Evolutionary conservation across 1,140 invertebrate species (phyloP).

Genomic region (Glossosoma conforme): DNA sequence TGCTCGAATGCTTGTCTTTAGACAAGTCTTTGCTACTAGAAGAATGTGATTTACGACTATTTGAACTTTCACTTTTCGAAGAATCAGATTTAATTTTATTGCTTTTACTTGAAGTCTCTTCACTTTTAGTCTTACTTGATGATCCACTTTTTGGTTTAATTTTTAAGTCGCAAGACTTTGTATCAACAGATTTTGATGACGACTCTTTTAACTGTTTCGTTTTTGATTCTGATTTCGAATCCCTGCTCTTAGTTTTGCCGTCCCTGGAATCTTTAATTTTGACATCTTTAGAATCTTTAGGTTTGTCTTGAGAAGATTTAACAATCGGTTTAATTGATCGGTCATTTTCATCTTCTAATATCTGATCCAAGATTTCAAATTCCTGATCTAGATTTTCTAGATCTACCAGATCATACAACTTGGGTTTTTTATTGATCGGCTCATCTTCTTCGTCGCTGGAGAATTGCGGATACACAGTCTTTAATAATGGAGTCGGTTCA

Average conservation of each 20-base stretch:
- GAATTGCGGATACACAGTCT: conserved; percentile 37
- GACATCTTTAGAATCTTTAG: too few relatives aligned
- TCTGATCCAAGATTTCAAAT: conserved; percentile 49
- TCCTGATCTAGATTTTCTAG: conserved; percentile 46
- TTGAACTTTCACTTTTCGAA: too few relatives aligned
- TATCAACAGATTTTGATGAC: too few relatives aligned
- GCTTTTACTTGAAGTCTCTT: not conserved
- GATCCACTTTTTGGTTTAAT: too few relatives aligned
- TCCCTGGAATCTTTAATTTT: too few relatives aligned
- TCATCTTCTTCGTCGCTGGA: conserved; percentile 50
- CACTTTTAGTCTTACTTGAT: not conserved
- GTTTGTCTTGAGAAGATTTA: not conserved
- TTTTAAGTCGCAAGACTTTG: too few relatives aligned
- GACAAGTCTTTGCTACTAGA: too few relatives aligned
- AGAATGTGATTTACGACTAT: too few relatives aligned
- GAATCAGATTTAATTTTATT: not conserved
- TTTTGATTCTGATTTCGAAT: too few relatives aligned
- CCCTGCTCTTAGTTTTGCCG: too few relatives aligned
- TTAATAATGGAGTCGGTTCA: conserved; percentile 36
- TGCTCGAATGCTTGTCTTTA: not conserved
- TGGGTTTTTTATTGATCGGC: conserved; percentile 42
- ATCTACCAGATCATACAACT: conserved; percentile 41
- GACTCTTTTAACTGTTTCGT: too few relatives aligned
- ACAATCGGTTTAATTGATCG: not conserved
- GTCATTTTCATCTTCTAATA: conserved; percentile 46